Conservation (phyloP, 2,888 invertebrate species). For the Cheilosia scutellata region DNA sequence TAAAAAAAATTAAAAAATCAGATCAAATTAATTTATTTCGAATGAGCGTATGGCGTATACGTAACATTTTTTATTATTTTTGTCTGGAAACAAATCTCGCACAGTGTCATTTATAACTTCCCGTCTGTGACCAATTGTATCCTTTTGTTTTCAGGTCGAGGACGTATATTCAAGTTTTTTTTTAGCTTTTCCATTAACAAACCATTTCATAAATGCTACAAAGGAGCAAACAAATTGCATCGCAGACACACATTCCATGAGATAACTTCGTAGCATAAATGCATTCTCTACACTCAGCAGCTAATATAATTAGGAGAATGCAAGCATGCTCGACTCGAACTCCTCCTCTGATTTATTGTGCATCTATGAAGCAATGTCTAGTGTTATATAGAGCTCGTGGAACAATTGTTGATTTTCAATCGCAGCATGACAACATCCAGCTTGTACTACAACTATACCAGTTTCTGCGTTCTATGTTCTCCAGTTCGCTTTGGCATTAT, state of each 20-base stretch:
- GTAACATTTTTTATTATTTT: slow-evolving; percentile 28
- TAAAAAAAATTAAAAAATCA: not conserved
- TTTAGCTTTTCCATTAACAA: slow-evolving; percentile 32
- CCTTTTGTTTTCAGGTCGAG: slow-evolving; percentile 51
- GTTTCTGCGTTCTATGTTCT: slow-evolving; percentile 21
- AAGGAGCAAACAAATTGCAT: slow-evolving; percentile 33
- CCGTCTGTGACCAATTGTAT: slow-evolving; percentile 45
- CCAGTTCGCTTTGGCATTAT: not conserved
- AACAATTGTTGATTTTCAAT: slow-evolving; percentile 49
- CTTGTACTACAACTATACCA: slow-evolving; percentile 11
- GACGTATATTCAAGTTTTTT: slow-evolving; percentile 10
- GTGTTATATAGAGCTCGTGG: not conserved
- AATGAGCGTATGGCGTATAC: slow-evolving; percentile 33
- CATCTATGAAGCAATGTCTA: slow-evolving; percentile 8
- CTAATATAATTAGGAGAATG: slow-evolving; percentile 57
- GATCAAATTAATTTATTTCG: not conserved
- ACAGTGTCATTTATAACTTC: slow-evolving; percentile 1
- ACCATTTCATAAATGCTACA: slow-evolving; percentile 16
- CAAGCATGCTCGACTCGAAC: slow-evolving; percentile 43
- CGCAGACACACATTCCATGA: slow-evolving; percentile 27
- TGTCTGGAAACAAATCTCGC: not conserved
- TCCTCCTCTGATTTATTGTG: slow-evolving; percentile 42
- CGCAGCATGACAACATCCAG: slow-evolving; percentile 44
- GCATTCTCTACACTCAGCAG: slow-evolving; percentile 14
- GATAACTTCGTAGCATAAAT: slow-evolving; percentile 19